Evolutionary conservation across 2,113 vertebrate species (phyloP), one percentile per base, ranked within the genome.

Genomic region (Bos indicus): DNA sequence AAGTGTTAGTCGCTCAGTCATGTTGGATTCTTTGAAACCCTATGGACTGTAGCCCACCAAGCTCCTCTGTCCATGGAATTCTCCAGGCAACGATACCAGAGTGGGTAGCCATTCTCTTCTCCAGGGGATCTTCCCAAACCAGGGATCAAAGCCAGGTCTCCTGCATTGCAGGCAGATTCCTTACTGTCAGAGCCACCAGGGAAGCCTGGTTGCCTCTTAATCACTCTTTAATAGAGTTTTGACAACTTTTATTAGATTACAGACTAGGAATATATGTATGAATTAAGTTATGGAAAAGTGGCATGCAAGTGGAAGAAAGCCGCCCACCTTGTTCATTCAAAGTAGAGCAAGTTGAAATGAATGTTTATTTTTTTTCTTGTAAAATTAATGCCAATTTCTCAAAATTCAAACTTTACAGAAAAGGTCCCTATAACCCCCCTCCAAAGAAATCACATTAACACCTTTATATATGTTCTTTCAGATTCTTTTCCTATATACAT

Each of bases 151-250:
- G 12, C 23, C 71, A 77, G 23, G 71, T 43, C 36, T 77, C 36
- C 36, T 77, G 71, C 71, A 77, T 14, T 43, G 71, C 40, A 77
- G 71, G 36, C 36, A 43, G 71, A 77, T 77, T 77, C 36, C 23
- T 43, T 77, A 77, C 71, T 6, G 0, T 77, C 71, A 25, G 71
- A 77, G 71, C 36, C 71, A 77, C 71, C 12, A 77, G 36, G 23
- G 71, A 77, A 77, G 36, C 11, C 71, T 77, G 36, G 99, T 99
- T 98, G 6, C 96, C 54, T 5, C 2, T 98, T 98, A 97, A 96
- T 98, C 97, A 97, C 48, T 91, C 94, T 91, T 95, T 84, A 33
- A 81, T 60, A 95, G 81, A 98, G 92, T 88, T 91, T 88, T 80
- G 85, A 82, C 80, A 95, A 90, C 46, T 95, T 97, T 86, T 95